phyloP scores from a whole-genome alignment of 2,113 vertebrate species.

The Corvus hawaiiensis region DNA sequence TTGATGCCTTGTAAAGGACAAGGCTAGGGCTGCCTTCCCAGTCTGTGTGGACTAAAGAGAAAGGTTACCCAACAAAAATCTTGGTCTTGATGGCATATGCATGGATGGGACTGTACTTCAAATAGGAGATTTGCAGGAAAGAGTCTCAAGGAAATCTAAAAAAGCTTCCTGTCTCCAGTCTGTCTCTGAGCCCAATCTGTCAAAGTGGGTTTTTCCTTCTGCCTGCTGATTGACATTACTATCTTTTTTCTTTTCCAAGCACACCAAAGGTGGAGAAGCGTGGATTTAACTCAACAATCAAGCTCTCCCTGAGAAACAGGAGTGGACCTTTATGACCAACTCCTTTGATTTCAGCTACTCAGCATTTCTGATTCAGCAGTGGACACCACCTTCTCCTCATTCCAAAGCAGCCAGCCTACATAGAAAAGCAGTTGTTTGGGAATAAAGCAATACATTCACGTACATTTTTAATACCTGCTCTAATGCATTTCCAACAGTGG shows the following conservation, averaged over 20 bases:
- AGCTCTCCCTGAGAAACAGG: neutral
- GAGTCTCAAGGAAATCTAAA: neutral
- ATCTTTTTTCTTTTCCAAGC: neutral
- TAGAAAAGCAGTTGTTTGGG: neutral
- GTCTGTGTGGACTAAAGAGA: neutral
- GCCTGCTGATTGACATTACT: neutral
- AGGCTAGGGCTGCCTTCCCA: neutral
- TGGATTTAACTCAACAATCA: neutral
- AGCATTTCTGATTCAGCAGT: neutral
- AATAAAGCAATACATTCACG: neutral
- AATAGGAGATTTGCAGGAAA: neutral
- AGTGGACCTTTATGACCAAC: neutral
- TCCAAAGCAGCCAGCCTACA: neutral
- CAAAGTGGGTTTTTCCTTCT: neutral
- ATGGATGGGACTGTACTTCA: neutral
- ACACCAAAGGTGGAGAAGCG: rapidly evolving
- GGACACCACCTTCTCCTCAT: neutral
- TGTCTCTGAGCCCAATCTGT: neutral
- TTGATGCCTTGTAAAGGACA: neutral
- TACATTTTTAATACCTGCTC: neutral
- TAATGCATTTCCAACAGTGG: neutral
- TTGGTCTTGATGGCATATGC: neutral
- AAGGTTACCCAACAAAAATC: neutral
- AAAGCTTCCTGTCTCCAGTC: neutral
- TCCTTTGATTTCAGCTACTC: neutral